Evolutionary conservation across 2,888 invertebrate genomes (phyloP), one percentile per base, ranked within the genome.

Genomic region (Xanthorhoe spadicearia): DNA sequence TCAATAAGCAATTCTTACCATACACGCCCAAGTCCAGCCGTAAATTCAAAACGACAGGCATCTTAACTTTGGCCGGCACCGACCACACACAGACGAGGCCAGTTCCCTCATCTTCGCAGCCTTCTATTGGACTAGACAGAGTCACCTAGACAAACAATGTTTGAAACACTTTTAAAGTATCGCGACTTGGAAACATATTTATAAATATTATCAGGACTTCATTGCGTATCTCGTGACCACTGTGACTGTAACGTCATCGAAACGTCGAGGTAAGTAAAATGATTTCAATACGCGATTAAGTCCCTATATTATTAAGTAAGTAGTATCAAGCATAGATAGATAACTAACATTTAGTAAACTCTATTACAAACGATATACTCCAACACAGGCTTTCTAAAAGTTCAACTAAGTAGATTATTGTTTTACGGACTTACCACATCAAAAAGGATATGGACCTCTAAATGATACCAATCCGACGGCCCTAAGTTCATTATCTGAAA

Each of bases 401-500:
- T 43, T 13, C 38, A 13, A 43, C 13, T 43, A 13, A 13, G 38
- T 13, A 38, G 8, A 13, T 43, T 38, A 38, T 9, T 38, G 10
- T 8, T 2, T 9, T n/a, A 49, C 15, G 4, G 15, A 71, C 74
- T 76, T 73, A 89, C 91, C 76, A 76, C 80, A 13, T 84, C 79
- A 5, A 86, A 67, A 15, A 61, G 46, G 48, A 86, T 74, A 1
- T 75, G 67, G 1, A 79, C 83, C 38, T 78, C 69, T 38, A 89
- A 77, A 17, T 77, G 71, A 18, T 80, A 78, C 77, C 88, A 89
- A 71, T 90, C 85, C 0, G 92, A 92, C 0, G 92, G 92, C 1
- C 92, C 92, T 23, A 77, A 77, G 73, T 92, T 93, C 0, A 82
- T 86, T 17, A 93, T 77, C 90, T 92, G 77, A 51, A 81, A 83